Evolutionary conservation across 2,888 invertebrate genomes (phyloP).

Genomic region (Drosophila acutilabella): DNA sequence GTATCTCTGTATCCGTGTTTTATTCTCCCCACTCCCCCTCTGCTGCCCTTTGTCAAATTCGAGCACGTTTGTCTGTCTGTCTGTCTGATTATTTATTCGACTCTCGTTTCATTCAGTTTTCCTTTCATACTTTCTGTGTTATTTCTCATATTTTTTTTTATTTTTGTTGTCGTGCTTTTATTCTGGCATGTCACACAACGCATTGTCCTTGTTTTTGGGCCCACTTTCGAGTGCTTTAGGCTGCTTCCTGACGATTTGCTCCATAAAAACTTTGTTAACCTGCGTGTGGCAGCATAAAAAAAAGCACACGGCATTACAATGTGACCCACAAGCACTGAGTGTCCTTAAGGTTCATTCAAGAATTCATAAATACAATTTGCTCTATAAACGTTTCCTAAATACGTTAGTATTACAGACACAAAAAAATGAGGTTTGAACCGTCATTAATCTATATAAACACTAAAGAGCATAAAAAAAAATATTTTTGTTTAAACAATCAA

Average conservation of each 20-base stretch:
- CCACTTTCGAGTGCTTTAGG: slow-evolving; percentile 51
- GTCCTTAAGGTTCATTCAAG: slow-evolving; percentile 18
- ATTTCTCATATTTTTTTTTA: neutral
- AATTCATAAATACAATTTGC: slow-evolving; percentile 37
- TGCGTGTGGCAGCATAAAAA: slow-evolving; percentile 65
- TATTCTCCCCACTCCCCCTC: neutral
- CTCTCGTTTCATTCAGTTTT: slow-evolving; percentile 39
- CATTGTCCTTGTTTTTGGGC: slow-evolving; percentile 48
- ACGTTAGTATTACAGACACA: slow-evolving; percentile 2
- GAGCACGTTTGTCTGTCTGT: slow-evolving; percentile 21
- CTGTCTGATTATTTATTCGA: slow-evolving; percentile 69
- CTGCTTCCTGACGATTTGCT: slow-evolving; percentile 55
- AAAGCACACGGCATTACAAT: slow-evolving; percentile 10
- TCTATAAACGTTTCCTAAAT: slow-evolving; percentile 31
- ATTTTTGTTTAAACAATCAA: too few relatives aligned
- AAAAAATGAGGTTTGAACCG: neutral
- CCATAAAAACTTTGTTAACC: slow-evolving; percentile 78
- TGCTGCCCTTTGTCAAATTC: slow-evolving; percentile 8
- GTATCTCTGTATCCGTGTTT: slow-evolving; percentile 34
- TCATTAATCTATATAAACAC: neutral
- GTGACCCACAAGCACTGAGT: slow-evolving; percentile 15
- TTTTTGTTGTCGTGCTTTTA: slow-evolving; percentile 1
- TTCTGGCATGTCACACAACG: slow-evolving; percentile 39
- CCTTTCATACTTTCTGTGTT: slow-evolving; percentile 7
- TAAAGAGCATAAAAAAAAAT: too few relatives aligned